Evolutionary conservation across 2,888 invertebrate genomes (phyloP).

Genomic region (Sipha maydis): DNA sequence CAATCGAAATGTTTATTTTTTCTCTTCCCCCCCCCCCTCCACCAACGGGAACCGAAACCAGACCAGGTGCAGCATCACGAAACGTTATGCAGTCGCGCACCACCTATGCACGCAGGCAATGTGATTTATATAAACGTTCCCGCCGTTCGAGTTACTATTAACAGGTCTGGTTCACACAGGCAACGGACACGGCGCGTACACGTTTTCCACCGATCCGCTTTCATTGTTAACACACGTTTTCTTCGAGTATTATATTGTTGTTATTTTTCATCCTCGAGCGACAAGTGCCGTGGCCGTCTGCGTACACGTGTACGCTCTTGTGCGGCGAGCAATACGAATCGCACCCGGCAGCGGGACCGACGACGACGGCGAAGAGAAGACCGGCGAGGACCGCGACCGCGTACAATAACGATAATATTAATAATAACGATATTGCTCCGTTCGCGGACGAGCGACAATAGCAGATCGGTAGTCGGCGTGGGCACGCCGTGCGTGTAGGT

Average conservation of each 20-base stretch:
- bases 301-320: too few relatives aligned
- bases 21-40: too few relatives aligned
- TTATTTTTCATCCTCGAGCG: slow-evolving; percentile 33
- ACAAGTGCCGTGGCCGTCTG: neutral
- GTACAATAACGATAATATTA: neutral
- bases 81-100: too few relatives aligned
- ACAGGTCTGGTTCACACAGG: too few relatives aligned
- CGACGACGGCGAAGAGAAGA: neutral
- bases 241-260: slow-evolving; percentile 2
- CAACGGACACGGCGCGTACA: neutral
- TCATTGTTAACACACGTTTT: neutral
- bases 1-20: too few relatives aligned
- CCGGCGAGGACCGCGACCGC: too few relatives aligned
- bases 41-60: too few relatives aligned
- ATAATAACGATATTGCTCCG: neutral
- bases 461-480: neutral
- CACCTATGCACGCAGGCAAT: too few relatives aligned
- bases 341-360: neutral
- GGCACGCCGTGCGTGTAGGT: neutral
- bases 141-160: too few relatives aligned
- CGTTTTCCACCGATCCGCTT: neutral
- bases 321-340: neutral
- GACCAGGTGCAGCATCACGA: too few relatives aligned
- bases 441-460: slow-evolving; percentile 4
- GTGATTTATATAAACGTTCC: too few relatives aligned